Percentiles rank a stretch among this genome's conserved stretches.
Evolutionary conservation across 2,888 invertebrate species (phyloP).

Genomic region (Seira ritae): DNA sequence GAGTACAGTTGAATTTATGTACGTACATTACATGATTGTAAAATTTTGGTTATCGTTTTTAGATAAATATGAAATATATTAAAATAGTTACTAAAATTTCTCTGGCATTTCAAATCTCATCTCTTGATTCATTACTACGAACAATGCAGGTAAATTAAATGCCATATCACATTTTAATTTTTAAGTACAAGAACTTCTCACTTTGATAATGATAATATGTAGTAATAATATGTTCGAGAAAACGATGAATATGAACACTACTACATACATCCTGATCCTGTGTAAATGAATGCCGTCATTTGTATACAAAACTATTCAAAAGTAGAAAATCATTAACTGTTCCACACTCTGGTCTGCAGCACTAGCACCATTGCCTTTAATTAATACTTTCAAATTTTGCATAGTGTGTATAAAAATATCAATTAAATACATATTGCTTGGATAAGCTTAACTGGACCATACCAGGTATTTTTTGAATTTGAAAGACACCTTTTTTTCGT

Average conservation of each 20-base stretch:
- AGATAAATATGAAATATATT: neutral
- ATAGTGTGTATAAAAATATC: neutral
- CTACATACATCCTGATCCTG: neutral
- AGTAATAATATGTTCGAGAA: neutral
- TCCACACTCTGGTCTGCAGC: neutral
- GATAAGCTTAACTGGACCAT: neutral
- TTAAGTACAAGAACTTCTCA: neutral
- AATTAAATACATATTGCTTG: neutral
- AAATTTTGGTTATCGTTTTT: no score
- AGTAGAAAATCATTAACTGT: neutral
- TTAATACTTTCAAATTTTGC: neutral
- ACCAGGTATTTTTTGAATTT: conserved; percentile 8
- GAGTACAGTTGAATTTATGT: no score
- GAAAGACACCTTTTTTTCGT: conserved; percentile 19
- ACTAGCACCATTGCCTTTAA: neutral
- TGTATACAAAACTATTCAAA: neutral
- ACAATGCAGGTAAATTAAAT: no score
- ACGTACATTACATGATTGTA: no score
- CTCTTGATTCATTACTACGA: no score
- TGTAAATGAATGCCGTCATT: neutral
- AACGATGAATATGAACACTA: neutral
- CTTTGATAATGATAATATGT: neutral
- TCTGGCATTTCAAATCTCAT: neutral
- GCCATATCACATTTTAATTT: no score
- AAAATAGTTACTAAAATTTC: neutral